Evolutionary conservation across 2,113 vertebrate species (phyloP).

Genomic region (Copsychus sechellarum): DNA sequence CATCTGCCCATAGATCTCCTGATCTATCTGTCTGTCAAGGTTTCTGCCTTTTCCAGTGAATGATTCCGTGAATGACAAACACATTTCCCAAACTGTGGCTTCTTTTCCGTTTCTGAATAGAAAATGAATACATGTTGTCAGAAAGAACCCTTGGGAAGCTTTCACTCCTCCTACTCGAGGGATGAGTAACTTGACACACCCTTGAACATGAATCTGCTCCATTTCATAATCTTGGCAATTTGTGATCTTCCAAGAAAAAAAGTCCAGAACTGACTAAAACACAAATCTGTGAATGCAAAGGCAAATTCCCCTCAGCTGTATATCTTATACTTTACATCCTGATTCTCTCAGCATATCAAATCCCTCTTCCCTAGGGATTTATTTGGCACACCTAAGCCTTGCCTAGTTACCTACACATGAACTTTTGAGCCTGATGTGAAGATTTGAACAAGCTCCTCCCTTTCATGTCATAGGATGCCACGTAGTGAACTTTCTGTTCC

Average conservation of each 20-base stretch:
- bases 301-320: not conserved
- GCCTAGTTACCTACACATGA: not conserved
- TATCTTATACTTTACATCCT: not conserved
- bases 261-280: not conserved
- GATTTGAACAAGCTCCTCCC: not conserved
- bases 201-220: not conserved
- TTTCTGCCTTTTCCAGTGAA: not conserved
- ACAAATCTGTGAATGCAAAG: not conserved
- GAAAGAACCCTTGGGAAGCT: not conserved
- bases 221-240: conserved; percentile 10
- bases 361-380: not conserved
- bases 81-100: not conserved
- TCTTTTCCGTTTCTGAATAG: not conserved
- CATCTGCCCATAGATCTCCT: not conserved
- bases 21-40: not conserved
- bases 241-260: not conserved
- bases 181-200: conserved; percentile 7
- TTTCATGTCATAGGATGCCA: not conserved
- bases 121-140: not conserved
- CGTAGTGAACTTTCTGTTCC: not conserved
- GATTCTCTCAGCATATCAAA: not conserved
- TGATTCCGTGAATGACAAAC: not conserved
- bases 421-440: not conserved
- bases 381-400: not conserved
- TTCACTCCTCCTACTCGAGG: not conserved